phyloP scores from a whole-genome alignment of 2,888 invertebrate species.

The Andrena haemorrhoa region DNA sequence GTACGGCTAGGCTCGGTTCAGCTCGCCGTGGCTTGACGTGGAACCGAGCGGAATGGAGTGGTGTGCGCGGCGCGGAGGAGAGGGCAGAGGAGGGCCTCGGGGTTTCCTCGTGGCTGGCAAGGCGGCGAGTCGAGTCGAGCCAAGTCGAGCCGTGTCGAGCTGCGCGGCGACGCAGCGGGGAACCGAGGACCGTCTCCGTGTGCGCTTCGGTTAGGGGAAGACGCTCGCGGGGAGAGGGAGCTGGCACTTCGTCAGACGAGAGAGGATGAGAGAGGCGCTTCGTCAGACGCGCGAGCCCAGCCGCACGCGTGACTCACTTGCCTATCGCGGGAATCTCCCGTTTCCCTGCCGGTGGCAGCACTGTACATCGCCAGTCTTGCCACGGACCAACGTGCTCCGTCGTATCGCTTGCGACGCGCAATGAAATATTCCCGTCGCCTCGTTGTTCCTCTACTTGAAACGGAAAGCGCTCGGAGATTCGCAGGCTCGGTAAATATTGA shows the following conservation, averaged over 20 bases:
- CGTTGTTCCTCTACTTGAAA: background rate
- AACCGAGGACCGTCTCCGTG: constrained; percentile 43
- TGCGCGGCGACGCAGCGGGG: constrained; percentile 45
- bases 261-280: constrained; percentile 56
- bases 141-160: constrained; percentile 21
- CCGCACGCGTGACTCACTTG: constrained; percentile 80
- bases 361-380: constrained; percentile 52
- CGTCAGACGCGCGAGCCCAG: constrained; percentile 71
- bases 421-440: background rate
- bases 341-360: constrained; percentile 75
- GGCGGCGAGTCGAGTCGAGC: constrained; percentile 7
- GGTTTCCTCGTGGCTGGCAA: constrained; percentile 51
- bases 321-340: constrained; percentile 79
- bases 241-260: constrained; percentile 60
- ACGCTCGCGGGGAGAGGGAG: constrained; percentile 45
- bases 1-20: background rate
- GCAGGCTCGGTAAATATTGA: no score
- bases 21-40: constrained; percentile 4
- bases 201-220: constrained; percentile 42
- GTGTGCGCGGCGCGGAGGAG: background rate
- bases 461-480: no score
- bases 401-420: no score
- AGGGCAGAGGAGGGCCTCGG: constrained; percentile 23
- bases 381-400: no score
- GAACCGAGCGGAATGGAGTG: constrained; percentile 1